These are phyloP conservation scores for Euwallacea fornicatus DNA, from an alignment of 1,140 invertebrate species.

Conservation along the genomic window DNA sequence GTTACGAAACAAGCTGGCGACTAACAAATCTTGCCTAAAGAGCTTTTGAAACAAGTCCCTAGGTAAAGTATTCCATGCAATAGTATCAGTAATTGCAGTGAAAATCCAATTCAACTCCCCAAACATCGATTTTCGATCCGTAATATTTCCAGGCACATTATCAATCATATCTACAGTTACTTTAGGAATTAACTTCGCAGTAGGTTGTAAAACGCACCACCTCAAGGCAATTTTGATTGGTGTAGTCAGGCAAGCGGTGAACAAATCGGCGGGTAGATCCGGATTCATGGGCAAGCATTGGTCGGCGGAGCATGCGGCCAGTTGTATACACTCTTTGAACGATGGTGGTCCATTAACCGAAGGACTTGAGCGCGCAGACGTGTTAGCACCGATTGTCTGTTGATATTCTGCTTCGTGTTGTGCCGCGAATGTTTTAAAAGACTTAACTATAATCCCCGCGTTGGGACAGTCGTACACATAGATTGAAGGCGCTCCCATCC, in stretches of 20 bases:
- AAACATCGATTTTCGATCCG: conserved; percentile 94
- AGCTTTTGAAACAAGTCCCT: conserved; percentile 94
- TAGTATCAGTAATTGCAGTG: conserved; percentile 99
- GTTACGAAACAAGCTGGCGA: conserved; percentile 96
- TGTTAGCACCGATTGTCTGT: conserved; percentile 16
- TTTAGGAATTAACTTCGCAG: conserved; percentile 77
- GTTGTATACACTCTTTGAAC: conserved; percentile 91
- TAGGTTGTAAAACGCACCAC: conserved; percentile 88
- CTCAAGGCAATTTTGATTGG: conserved; percentile 95
- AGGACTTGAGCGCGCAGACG: conserved; percentile 24
- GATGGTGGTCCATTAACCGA: conserved; percentile 54
- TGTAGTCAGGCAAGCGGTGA: conserved; percentile 96
- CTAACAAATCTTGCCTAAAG: conserved; percentile 96
- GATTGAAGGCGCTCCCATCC: conserved; percentile 98
- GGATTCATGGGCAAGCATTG: conserved; percentile 97
- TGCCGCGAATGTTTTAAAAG: conserved; percentile 88
- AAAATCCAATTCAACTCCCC: conserved; percentile 99
- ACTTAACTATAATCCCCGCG: conserved; percentile 93
- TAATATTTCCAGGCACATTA: conserved; percentile 93
- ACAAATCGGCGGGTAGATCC: conserved; percentile 97
- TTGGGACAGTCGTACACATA: conserved; percentile 99
- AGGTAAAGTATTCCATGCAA: conserved; percentile 97
- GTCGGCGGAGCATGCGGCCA: conserved; percentile 90
- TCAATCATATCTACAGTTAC: conserved; percentile 84
- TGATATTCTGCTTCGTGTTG: conserved; percentile 85